Percentiles rank a stretch among this genome's conserved stretches.
Evolutionary conservation across 30 jellyfish, hydroid and myxozoan genomes (phyloP).

Genomic region (Hydractinia echinata): DNA sequence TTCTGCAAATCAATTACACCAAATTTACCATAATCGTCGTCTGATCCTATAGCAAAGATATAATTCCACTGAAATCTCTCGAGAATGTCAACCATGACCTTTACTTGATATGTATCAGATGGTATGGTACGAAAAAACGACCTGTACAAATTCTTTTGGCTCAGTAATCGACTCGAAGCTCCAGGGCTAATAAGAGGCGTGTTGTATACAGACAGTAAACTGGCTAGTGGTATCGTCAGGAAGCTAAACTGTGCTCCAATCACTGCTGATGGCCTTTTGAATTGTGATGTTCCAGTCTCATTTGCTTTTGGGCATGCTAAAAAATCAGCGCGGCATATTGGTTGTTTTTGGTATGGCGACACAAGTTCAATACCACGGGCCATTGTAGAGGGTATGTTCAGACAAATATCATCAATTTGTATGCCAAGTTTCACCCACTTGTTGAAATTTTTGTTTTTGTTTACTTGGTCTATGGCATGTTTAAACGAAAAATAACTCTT

Average conservation of each 20-base stretch:
- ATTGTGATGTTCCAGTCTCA: slow-evolving; percentile 5
- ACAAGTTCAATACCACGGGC: slow-evolving; percentile 75
- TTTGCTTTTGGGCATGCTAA: slow-evolving; percentile 38
- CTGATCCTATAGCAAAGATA: slow-evolving; percentile 74
- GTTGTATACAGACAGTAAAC: slow-evolving; percentile 55
- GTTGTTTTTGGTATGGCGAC: slow-evolving; percentile 59
- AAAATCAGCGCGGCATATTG: slow-evolving; percentile 79
- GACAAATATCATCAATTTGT: slow-evolving; percentile 70
- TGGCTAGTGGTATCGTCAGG: slow-evolving; percentile 73
- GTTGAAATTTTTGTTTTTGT: slow-evolving; percentile 29
- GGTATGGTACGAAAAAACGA: slow-evolving; percentile 87
- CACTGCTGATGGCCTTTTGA: slow-evolving; percentile 59
- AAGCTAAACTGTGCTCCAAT: slow-evolving; percentile 66
- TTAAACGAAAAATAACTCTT: slow-evolving; percentile 39
- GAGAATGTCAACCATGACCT: slow-evolving; percentile 69
- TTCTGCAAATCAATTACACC: slow-evolving; percentile 63
- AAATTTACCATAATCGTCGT: slow-evolving; percentile 80
- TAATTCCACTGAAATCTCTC: slow-evolving; percentile 68
- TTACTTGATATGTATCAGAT: slow-evolving; percentile 70
- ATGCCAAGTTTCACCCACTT: slow-evolving; percentile 44
- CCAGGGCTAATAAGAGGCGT: slow-evolving; percentile 71
- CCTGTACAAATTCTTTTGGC: slow-evolving; percentile 54
- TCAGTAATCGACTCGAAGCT: slow-evolving; percentile 82
- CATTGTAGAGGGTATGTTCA: slow-evolving; percentile 60
- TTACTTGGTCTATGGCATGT: slow-evolving; percentile 46